These are phyloP conservation scores for Antitype chi DNA, from an alignment of 2,888 invertebrate genomes.

Conservation along the genomic window DNA sequence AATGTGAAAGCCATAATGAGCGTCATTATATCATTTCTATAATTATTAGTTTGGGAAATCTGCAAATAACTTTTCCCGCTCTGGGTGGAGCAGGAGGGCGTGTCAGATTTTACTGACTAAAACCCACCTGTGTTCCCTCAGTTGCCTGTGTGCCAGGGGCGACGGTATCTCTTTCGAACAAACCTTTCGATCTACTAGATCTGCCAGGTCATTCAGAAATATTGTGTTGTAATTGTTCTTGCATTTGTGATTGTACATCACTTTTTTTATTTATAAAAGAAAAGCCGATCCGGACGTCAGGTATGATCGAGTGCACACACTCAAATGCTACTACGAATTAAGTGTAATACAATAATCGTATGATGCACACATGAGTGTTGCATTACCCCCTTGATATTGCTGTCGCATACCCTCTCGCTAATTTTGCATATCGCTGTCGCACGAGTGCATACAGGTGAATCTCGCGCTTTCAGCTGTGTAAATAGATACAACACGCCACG, in stretches of 20 bases:
- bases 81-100: too few relatives aligned
- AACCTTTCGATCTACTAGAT: too few relatives aligned
- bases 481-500: not conserved
- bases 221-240: not conserved
- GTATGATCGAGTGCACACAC: not conserved
- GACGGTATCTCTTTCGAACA: too few relatives aligned
- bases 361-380: not conserved
- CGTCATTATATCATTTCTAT: not conserved
- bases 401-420: not conserved
- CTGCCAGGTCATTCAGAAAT: too few relatives aligned
- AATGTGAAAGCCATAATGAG: not conserved
- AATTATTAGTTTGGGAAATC: too few relatives aligned
- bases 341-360: not conserved
- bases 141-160: too few relatives aligned
- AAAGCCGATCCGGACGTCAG: not conserved
- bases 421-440: not conserved
- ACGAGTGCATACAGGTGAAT: not conserved
- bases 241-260: not conserved
- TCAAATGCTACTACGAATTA: not conserved
- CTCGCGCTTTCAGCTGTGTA: not conserved
- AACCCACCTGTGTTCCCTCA: too few relatives aligned
- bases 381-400: not conserved
- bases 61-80: too few relatives aligned
- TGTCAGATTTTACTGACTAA: too few relatives aligned
- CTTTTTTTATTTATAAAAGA: not conserved